These are phyloP conservation scores for Ennomos erosarius DNA, from an alignment of 2,888 invertebrate genomes.

Conservation along the genomic window DNA sequence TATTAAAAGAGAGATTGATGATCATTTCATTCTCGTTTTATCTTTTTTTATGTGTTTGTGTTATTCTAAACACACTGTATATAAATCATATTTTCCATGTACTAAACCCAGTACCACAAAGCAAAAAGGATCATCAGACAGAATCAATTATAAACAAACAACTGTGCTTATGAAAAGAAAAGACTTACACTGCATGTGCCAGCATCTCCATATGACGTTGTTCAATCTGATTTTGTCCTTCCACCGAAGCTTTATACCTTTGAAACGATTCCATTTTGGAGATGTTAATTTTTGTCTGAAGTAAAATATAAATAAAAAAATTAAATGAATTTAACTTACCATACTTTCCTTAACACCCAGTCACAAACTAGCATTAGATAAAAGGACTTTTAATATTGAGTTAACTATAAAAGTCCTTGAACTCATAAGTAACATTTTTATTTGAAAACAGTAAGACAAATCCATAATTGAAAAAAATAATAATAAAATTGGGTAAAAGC, in stretches of 20 bases:
- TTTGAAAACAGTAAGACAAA: slow-evolving; percentile 60
- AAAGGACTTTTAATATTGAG: slow-evolving; percentile 56
- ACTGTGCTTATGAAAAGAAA: slow-evolving; percentile 12
- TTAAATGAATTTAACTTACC: slow-evolving; percentile 60
- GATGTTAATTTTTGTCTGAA: slow-evolving; percentile 98
- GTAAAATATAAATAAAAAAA: slow-evolving; percentile 62
- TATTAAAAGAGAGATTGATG: no score
- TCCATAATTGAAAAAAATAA: slow-evolving; percentile 64
- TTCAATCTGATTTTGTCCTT: slow-evolving; percentile 99
- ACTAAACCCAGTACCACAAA: neutral
- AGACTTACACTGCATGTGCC: slow-evolving; percentile 99
- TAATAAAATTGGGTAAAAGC: slow-evolving; percentile 50
- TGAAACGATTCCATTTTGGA: slow-evolving; percentile 99
- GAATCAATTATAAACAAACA: neutral
- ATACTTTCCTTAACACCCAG: slow-evolving; percentile 53
- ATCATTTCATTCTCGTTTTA: no score
- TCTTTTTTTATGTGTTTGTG: no score
- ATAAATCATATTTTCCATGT: neutral
- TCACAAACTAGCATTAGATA: slow-evolving; percentile 70
- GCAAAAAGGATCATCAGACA: no score
- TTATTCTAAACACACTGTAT: neutral
- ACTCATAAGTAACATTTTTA: slow-evolving; percentile 70
- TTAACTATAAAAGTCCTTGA: slow-evolving; percentile 71
- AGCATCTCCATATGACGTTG: slow-evolving; percentile 99
- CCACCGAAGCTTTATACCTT: slow-evolving; percentile 98